Percentiles rank a stretch among this genome's conserved stretches.
These are phyloP conservation scores for Pristionchus mayeri DNA, from an alignment of 2,888 invertebrate species.

Conservation along the genomic window DNA sequence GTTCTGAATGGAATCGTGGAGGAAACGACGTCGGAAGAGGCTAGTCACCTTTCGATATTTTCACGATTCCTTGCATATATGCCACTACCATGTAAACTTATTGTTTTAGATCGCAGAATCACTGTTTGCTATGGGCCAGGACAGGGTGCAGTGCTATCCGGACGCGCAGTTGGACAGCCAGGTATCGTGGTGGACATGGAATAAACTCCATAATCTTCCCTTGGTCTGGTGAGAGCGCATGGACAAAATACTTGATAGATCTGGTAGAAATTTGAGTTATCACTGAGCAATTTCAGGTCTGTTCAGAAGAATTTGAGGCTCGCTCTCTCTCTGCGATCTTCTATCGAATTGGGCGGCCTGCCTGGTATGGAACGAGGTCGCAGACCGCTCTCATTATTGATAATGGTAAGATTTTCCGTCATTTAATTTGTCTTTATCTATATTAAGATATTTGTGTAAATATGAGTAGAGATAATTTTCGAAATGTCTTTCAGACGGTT, in stretches of 20 bases:
- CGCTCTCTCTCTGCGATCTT: background rate
- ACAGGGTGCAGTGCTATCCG: background rate
- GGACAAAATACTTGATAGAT: too few relatives aligned
- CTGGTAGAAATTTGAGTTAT: background rate
- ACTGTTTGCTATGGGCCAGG: background rate
- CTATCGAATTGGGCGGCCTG: background rate
- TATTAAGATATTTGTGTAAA: too few relatives aligned
- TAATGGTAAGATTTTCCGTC: background rate
- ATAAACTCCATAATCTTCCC: too few relatives aligned
- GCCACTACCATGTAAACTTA: too few relatives aligned
- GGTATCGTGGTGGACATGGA: background rate
- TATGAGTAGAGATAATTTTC: too few relatives aligned
- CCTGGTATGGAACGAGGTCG: slow-evolving; percentile 1
- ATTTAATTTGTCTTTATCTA: too few relatives aligned
- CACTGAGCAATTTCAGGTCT: too few relatives aligned
- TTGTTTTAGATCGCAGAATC: background rate
- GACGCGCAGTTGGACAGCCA: background rate
- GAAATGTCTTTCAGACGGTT: background rate
- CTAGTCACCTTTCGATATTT: background rate
- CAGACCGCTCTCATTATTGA: slow-evolving; percentile 3
- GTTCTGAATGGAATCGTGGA: background rate
- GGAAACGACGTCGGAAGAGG: background rate
- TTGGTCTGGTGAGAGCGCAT: too few relatives aligned
- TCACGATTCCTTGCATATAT: too few relatives aligned
- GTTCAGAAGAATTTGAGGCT: background rate